phyloP scores from a whole-genome alignment of 2,888 invertebrate genomes.

The Oligia fasciuncula region DNA sequence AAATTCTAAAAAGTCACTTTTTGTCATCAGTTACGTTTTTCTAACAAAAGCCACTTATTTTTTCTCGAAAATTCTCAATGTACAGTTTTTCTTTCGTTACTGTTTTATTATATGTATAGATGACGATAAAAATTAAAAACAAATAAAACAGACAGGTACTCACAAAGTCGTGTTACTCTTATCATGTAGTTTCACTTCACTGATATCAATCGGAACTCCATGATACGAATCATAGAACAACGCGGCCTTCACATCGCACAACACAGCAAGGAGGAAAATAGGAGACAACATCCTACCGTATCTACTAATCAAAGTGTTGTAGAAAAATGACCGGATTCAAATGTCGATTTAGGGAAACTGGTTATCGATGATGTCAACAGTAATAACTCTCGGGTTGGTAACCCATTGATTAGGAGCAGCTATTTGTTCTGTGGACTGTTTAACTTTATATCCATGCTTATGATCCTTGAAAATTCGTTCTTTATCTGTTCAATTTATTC shows the following conservation, averaged over 20 bases:
- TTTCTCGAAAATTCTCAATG: too few relatives aligned
- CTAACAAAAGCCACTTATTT: too few relatives aligned
- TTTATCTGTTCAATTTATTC: background rate
- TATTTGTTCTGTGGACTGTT: background rate
- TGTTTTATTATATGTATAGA: too few relatives aligned
- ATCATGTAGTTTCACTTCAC: slow-evolving; percentile 71
- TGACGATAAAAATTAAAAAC: background rate
- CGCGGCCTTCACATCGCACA: slow-evolving; percentile 56
- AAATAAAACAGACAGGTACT: slow-evolving; percentile 50
- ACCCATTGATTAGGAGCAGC: slow-evolving; percentile 9
- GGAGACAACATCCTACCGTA: slow-evolving; percentile 53
- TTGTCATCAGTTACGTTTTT: too few relatives aligned
- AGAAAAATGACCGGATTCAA: slow-evolving; percentile 8
- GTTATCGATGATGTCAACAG: slow-evolving; percentile 31
- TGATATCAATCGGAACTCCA: slow-evolving; percentile 68
- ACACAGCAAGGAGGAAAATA: slow-evolving; percentile 53
- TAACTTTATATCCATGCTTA: background rate
- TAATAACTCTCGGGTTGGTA: slow-evolving; percentile 28
- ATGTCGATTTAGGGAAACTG: slow-evolving; percentile 35
- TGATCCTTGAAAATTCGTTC: background rate
- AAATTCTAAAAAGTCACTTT: too few relatives aligned
- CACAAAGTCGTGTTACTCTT: slow-evolving; percentile 77
- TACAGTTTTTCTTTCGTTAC: too few relatives aligned
- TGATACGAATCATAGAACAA: slow-evolving; percentile 74
- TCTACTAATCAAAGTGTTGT: background rate